phyloP scores from a whole-genome alignment of 2,797 vertebrate genomes.

The Rhynchotus rufescens region DNA sequence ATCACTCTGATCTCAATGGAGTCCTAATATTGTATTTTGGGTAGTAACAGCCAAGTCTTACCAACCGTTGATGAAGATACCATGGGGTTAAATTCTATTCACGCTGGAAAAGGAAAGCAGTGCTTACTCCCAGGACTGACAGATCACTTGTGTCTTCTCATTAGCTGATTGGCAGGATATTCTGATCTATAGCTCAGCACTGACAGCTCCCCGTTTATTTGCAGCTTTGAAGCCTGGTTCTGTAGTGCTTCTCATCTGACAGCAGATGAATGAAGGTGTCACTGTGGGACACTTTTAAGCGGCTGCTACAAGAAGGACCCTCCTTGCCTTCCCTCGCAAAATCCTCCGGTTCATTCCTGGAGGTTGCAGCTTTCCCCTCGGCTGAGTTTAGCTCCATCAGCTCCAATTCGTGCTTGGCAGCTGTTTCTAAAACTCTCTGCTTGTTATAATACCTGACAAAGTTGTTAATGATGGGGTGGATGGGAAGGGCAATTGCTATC shows the following conservation, averaged over 20 bases:
- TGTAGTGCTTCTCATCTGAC: slow-evolving; percentile 82
- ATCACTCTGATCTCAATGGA: neutral
- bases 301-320: slow-evolving; percentile 53
- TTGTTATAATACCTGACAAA: slow-evolving; percentile 97
- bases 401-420: slow-evolving; percentile 94
- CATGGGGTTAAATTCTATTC: slow-evolving; percentile 44
- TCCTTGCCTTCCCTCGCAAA: slow-evolving; percentile 47
- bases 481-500: slow-evolving; percentile 95
- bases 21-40: neutral
- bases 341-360: slow-evolving; percentile 63
- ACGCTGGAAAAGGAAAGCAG: slow-evolving; percentile 55
- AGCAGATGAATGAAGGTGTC: slow-evolving; percentile 88
- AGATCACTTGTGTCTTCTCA: slow-evolving; percentile 1
- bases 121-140: slow-evolving; percentile 10
- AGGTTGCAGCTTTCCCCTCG: slow-evolving; percentile 66
- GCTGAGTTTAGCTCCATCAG: slow-evolving; percentile 92
- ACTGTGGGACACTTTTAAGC: slow-evolving; percentile 84
- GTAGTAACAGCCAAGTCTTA: slow-evolving; percentile 62
- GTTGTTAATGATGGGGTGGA: slow-evolving; percentile 98
- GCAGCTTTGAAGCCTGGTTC: slow-evolving; percentile 83
- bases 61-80: slow-evolving; percentile 64
- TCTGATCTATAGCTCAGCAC: neutral
- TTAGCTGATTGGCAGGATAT: slow-evolving; percentile 26
- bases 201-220: slow-evolving; percentile 67
- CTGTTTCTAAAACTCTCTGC: slow-evolving; percentile 94